Percentiles rank a stretch among this genome's conserved stretches.
phyloP scores from a whole-genome alignment of 2,113 vertebrate genomes.

The Casuarius casuarius region DNA sequence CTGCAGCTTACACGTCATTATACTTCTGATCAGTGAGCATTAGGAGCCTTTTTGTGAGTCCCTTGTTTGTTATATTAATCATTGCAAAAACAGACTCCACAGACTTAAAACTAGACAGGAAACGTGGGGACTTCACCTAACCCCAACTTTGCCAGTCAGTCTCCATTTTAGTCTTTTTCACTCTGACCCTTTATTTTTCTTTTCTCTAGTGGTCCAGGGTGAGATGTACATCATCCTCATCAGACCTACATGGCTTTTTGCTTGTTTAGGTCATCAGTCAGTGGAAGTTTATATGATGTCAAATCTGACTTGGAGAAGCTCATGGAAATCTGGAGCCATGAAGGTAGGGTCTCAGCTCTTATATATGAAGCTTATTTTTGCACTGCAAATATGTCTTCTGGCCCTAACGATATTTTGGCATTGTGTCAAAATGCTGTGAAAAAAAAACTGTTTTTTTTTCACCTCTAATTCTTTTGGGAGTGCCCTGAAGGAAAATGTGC shows the following conservation, averaged over 20 bases:
- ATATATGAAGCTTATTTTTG: constrained; percentile 30
- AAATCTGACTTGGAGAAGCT: background rate
- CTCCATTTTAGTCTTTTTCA: background rate
- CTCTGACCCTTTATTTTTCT: background rate
- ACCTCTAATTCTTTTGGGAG: background rate
- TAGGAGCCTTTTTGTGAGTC: constrained; percentile 55
- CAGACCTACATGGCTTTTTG: background rate
- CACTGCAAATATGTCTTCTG: background rate
- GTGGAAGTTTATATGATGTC: background rate
- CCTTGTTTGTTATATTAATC: constrained; percentile 61
- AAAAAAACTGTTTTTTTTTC: background rate
- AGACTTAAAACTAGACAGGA: constrained; percentile 5
- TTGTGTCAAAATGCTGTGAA: background rate
- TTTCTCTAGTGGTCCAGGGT: background rate
- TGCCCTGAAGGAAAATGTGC: background rate
- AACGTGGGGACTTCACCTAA: background rate
- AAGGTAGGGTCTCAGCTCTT: background rate
- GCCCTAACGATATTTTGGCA: constrained; percentile 12
- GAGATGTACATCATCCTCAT: background rate
- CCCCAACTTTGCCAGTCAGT: background rate
- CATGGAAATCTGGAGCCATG: background rate
- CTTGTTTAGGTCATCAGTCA: background rate
- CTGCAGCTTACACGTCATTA: constrained; percentile 60
- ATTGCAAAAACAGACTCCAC: constrained; percentile 30
- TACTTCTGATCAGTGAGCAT: constrained; percentile 56